Evolutionary conservation across 2,888 invertebrate species (phyloP), one percentile per base, ranked within the genome.

Genomic region (Antheraea yamamai): DNA sequence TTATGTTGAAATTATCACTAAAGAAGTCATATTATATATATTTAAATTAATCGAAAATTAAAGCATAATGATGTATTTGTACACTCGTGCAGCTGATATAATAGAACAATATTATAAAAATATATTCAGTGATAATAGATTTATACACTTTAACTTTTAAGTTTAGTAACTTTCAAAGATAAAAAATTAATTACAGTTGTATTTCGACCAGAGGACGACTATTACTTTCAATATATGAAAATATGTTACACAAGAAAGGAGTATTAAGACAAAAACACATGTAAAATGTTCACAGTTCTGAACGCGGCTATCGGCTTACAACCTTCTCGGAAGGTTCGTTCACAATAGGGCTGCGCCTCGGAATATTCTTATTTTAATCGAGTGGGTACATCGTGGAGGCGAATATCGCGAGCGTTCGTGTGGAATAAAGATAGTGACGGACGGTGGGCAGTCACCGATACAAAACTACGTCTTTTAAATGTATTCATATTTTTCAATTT

Each of bases 391-490:
- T 91, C 92, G 90, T 87, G 86, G 84, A 85, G 87, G 85, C 87
- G 87, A 87, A 87, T 86, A 89, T 89, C 90, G 88, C 79, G 83
- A 80, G 85, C 92, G 87, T 83, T 89, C 94, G 94, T 94, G 94
- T 90, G 93, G 94, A 94, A 95, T 85, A 84, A 82, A 88, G 95
- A 94, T 94, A 93, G 90, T 89, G 93, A 91, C 90, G 92, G 92
- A 91, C 93, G 88, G 85, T 89, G 91, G 91, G 86, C 91, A 85
- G 39, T 81, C 84, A 84, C 79, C 77, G 82, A 83, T 85, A 84
- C 82, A 83, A 82, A 79, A 83, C 82, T 80, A 82, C 83, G 86
- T 83, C 86, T 77, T 77, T 79, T 88, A 88, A 89, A 88, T 91
- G 88, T 90, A 90, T 89, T 92, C 89, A 90, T 89, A 92, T 92